Percentiles rank a stretch among this genome's conserved stretches.
Conservation (phyloP, 2,797 vertebrate genomes). For the Spheniscus humboldti region DNA sequence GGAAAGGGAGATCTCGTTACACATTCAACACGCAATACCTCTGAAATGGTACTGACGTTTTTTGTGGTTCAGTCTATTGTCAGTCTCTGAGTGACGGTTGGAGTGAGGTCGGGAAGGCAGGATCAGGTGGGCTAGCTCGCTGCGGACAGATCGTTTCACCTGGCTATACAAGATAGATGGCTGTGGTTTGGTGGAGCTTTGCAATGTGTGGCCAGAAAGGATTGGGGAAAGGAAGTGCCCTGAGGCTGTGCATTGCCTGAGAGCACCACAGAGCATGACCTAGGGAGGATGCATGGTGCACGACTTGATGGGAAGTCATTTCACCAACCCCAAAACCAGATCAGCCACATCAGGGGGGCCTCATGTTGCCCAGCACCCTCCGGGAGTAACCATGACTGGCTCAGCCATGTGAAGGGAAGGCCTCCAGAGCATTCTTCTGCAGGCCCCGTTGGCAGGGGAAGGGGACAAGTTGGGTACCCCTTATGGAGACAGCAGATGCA, state of each 20-base stretch:
- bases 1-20: neutral
- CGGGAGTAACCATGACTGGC: neutral
- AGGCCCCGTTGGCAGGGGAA: neutral
- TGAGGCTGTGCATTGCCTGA: no score
- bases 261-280: neutral
- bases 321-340: neutral
- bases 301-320: neutral
- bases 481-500: neutral
- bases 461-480: neutral
- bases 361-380: neutral
- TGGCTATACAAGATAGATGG: neutral
- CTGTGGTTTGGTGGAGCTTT: neutral
- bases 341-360: neutral
- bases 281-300: neutral
- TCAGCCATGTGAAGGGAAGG: neutral
- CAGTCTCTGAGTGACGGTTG: neutral
- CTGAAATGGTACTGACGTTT: neutral
- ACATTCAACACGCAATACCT: neutral
- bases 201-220: neutral
- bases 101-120: neutral
- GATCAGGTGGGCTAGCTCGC: neutral
- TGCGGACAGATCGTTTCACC: neutral
- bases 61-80: neutral
- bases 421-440: neutral
- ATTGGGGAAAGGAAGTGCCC: neutral